Conservation (phyloP, 2,113 vertebrate genomes). For the Grus americana region DNA sequence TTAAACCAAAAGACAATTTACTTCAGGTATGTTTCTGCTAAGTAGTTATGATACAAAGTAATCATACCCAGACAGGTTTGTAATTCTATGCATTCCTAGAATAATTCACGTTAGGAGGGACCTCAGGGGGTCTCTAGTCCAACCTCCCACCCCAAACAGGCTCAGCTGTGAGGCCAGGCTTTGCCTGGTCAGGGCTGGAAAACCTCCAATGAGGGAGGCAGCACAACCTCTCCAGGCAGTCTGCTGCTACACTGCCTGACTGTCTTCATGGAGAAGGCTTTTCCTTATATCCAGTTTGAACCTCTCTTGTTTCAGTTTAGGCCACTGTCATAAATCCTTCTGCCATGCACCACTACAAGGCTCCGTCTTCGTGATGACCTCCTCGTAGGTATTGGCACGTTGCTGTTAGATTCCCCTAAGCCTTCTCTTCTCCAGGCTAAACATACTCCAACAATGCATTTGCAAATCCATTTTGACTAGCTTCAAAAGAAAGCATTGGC, state of each 20-base stretch:
- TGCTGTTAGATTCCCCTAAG: neutral
- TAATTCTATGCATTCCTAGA: neutral
- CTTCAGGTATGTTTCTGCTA: neutral
- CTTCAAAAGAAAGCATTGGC: neutral
- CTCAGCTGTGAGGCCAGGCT: neutral
- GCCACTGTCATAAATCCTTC: neutral
- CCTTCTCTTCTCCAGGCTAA: neutral
- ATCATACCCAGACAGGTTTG: neutral
- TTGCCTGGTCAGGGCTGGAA: neutral
- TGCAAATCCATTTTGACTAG: slow-evolving; percentile 9
- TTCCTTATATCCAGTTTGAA: neutral
- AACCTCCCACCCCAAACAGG: neutral
- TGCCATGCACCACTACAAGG: neutral
- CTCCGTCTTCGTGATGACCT: neutral
- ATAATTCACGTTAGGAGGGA: neutral
- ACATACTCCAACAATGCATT: neutral
- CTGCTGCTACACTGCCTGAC: neutral
- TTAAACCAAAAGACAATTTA: neutral
- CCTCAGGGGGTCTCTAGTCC: neutral
- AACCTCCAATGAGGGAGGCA: neutral
- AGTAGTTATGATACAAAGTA: neutral
- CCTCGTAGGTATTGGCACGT: neutral
- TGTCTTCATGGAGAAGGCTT: neutral
- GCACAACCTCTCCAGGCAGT: neutral
- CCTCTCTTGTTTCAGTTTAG: neutral